Evolutionary conservation across 2,888 invertebrate species (phyloP), one percentile per base, ranked within the genome.

Genomic region (Andrena trimmerana): DNA sequence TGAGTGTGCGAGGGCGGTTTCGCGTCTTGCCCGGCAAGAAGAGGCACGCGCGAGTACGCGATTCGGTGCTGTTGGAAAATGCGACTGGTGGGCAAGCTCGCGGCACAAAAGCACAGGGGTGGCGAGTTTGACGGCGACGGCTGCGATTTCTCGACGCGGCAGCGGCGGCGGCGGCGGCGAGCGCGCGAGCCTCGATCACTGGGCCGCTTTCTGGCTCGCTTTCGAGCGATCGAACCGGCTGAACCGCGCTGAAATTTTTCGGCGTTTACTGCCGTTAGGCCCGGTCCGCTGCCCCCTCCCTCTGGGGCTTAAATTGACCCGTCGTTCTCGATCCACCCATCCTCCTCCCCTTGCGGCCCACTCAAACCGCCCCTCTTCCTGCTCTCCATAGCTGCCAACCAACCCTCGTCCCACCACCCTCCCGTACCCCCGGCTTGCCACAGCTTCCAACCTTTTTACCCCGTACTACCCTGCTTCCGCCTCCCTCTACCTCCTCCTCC

Each of bases 361-460:
- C 66, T 33, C 33, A 68, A 72, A 63, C 67, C 62, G 69, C 65
- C 20, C 74, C 81, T 60, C 72, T 33, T 63, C 59, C 69, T 52
- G 59, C 63, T 70, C 54, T 42, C 57, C 76, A 52, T 72, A 66
- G 69, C 83, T 69, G 66, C 63, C 76, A 76, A 80, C 76, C 76
- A 60, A 78, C 79, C 42, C 67, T 29, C 66, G 50, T 20, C 68
- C 52, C 73, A 29, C 42, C 63, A 3, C 42, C 50, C 48, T 68
- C 68, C 31, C 84, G 48, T 31, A 42, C 81, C 66, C n/a, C 70
- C 77, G 78, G 78, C 83, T 89, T 89, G 90, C 92, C 91, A 88
- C 91, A 91, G 91, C 92, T 90, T 90, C 91, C 90, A 90, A 91
- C 92, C 91, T 92, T 93, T 92, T 91, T 92, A 91, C 92, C 92